Evolutionary conservation across 2,888 invertebrate species (phyloP), one percentile per base, ranked within the genome.

Genomic region (Dryomyza anilis): DNA sequence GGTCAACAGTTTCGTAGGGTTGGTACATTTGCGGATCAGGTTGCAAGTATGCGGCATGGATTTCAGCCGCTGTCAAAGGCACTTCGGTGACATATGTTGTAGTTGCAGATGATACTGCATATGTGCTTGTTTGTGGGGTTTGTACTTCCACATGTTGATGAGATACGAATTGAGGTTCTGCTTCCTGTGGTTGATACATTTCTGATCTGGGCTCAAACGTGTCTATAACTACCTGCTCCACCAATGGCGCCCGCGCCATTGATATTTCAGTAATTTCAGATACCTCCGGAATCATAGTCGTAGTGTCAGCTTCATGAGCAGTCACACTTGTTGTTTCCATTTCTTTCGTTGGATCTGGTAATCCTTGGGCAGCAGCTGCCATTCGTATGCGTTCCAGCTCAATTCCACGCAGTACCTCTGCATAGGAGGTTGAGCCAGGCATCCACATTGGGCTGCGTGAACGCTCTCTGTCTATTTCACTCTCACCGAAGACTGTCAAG

Each of bases 401-500:
- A 75, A 85, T 79, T 8, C 93, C 92, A 72, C 89, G 87, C 67
- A 93, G 86, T 69, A 94, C 89, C 83, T 92, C 92, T 55, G 94
- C 92, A 81, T 93, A 94, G 53, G 92, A 88, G 55, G 91, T 88
- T 25, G 89, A 89, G 30, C 91, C 91, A 3, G 89, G 90, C 48
- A 85, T 80, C 92, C 92, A 92, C 78, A 90, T 87, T 16, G 91
- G 91, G 79, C 90, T 90, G 48, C 87, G 86, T 0, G 89, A 89
- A 71, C 89, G 85, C n/a, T 82, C 79, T 52, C 86, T 81, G 8
- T 78, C 72, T n/a, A n/a, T n/a, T 53, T 76, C 73, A 1, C 59
- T 55, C 1, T 79, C 76, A 46, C 73, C 57, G 58, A 69, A 70
- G n/a, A n/a, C n/a, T n/a, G n/a, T n/a, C 30, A 80, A 72, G 36